Evolutionary conservation across 2,888 invertebrate species (phyloP).

Genomic region (Herminia tarsipennalis): DNA sequence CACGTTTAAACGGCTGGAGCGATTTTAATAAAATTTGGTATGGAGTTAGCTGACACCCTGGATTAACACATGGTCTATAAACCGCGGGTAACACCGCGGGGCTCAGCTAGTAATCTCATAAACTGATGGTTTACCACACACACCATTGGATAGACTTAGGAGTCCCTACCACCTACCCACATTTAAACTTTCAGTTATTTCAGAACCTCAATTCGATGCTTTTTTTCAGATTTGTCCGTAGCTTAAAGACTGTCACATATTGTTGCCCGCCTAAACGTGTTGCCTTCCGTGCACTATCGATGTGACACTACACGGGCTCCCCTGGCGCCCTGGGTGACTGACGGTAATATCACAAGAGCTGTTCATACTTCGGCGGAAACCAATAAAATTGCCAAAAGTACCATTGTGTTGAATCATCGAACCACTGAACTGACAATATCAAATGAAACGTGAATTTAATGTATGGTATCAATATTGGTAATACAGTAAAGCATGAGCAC

Average conservation of each 20-base stretch:
- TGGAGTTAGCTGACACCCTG: too few relatives aligned
- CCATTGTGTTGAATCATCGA: conserved; percentile 41
- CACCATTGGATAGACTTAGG: too few relatives aligned
- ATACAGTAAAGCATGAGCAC: conserved; percentile 36
- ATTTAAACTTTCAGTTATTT: too few relatives aligned
- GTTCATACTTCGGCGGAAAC: conserved; percentile 49
- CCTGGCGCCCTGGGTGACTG: too few relatives aligned
- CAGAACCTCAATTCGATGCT: too few relatives aligned
- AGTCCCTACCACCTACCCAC: too few relatives aligned
- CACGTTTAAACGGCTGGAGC: too few relatives aligned
- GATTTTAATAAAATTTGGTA: too few relatives aligned
- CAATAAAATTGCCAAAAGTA: conserved; percentile 55
- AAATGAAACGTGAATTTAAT: conserved; percentile 52
- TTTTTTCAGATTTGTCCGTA: conserved; percentile 15
- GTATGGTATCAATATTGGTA: conserved; percentile 37
- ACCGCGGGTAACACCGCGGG: too few relatives aligned
- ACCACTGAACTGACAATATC: conserved; percentile 50
- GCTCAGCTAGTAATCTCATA: too few relatives aligned
- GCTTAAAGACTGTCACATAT: conserved; percentile 21
- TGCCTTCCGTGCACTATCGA: conserved; percentile 16
- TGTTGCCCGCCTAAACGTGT: conserved; percentile 23
- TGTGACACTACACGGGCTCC: conserved; percentile 43
- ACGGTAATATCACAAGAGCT: conserved; percentile 57
- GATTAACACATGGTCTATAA: too few relatives aligned
- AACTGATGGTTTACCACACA: too few relatives aligned